phyloP scores from a whole-genome alignment of 2,113 vertebrate genomes.

The Gnathonemus echidnorhynchus region DNA sequence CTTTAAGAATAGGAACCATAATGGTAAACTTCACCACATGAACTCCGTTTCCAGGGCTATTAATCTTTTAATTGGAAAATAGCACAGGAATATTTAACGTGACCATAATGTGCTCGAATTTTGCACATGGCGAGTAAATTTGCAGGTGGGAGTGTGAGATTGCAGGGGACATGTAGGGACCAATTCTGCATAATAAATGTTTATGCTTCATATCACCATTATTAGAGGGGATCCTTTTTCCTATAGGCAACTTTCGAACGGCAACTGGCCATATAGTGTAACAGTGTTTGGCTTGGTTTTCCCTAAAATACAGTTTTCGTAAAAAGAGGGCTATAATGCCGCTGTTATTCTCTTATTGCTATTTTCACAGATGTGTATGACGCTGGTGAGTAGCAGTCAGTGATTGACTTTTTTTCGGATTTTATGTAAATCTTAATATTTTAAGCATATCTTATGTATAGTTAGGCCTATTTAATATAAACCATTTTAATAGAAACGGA shows the following conservation, averaged over 20 bases:
- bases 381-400: neutral
- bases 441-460: neutral
- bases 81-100: constrained; percentile 94
- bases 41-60: constrained; percentile 94
- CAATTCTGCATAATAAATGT: constrained; percentile 6
- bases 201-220: constrained; percentile 10
- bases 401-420: neutral
- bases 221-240: neutral
- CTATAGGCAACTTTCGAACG: neutral
- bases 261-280: neutral
- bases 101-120: constrained; percentile 47
- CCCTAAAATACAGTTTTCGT: neutral
- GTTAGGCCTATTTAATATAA: neutral
- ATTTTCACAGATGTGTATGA: neutral
- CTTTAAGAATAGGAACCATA: constrained; percentile 69
- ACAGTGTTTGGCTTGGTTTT: neutral
- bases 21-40: constrained; percentile 85
- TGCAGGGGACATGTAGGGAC: neutral
- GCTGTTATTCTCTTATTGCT: neutral
- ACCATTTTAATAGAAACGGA: neutral
- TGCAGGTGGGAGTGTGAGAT: neutral
- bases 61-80: constrained; percentile 99
- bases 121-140: constrained; percentile 15
- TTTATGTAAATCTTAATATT: neutral
- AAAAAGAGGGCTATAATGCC: neutral